Evolutionary conservation across 2,113 vertebrate species (phyloP).

Genomic region (Gavialis gangeticus): DNA sequence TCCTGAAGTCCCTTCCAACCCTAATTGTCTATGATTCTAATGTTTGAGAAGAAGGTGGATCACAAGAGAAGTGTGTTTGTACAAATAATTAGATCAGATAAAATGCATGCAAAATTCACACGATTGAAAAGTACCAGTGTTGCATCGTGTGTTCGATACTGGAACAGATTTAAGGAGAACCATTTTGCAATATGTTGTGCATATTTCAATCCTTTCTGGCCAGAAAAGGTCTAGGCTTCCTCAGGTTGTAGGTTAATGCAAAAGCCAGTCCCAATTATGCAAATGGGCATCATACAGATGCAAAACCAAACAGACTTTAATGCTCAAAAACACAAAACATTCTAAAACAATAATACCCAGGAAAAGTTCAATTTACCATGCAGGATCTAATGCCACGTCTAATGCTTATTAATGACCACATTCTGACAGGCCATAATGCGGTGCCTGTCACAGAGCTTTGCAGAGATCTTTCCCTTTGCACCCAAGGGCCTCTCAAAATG

Average conservation of each 20-base stretch:
- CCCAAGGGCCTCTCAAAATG: neutral
- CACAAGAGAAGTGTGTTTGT: constrained; percentile 36
- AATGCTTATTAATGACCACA: neutral
- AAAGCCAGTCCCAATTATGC: neutral
- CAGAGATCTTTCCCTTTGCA: neutral
- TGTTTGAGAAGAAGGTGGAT: constrained; percentile 31
- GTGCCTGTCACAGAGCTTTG: neutral
- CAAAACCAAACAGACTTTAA: neutral
- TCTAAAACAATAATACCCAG: neutral
- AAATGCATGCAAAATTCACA: neutral
- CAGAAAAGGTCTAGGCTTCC: neutral
- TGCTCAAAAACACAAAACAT: neutral
- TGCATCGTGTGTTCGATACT: neutral
- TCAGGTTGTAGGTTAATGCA: neutral
- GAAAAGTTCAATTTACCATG: neutral
- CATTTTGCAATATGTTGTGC: neutral
- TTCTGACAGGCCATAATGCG: neutral
- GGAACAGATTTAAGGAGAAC: neutral
- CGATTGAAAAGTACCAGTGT: constrained; percentile 2
- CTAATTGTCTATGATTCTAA: neutral
- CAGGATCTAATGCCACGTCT: rapidly evolving
- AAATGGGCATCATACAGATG: neutral
- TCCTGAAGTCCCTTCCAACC: too few species aligned
- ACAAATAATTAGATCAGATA: constrained; percentile 48
- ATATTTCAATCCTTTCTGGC: neutral